These are phyloP conservation scores for Crambe crambe DNA, from an alignment of 37 sponge, comb jelly and placozoan genomes.

Conservation along the genomic window DNA sequence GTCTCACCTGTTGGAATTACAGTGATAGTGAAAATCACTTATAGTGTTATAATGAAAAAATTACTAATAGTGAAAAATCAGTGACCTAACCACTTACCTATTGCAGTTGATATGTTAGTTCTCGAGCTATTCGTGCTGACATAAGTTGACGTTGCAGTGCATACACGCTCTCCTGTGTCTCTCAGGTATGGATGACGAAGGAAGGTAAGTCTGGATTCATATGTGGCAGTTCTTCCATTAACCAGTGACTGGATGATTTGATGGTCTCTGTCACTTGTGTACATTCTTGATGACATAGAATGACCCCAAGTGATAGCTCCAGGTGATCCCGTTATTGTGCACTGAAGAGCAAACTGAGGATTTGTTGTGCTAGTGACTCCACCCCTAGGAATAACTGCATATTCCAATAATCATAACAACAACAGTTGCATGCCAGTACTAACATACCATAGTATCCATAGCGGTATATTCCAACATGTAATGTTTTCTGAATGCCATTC, in stretches of 20 bases:
- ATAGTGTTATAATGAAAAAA: not conserved
- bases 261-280: constrained; percentile 1
- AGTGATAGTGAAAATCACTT: too few species aligned
- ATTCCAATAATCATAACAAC: not conserved
- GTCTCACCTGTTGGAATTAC: constrained; percentile 18
- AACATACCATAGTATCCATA: constrained; percentile 2
- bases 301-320: not conserved
- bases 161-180: constrained; percentile 6
- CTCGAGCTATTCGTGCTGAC: constrained; percentile 13
- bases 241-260: constrained; percentile 5
- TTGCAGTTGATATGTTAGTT: not conserved
- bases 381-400: not conserved
- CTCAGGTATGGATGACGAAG: not conserved
- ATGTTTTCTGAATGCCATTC: constrained; percentile 7
- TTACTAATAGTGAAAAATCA: not conserved
- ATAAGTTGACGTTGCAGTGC: not conserved
- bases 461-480: constrained; percentile 33
- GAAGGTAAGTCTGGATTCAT: constrained; percentile 4
- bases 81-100: not conserved
- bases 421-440: not conserved
- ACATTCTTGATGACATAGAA: not conserved
- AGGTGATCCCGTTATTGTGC: constrained; percentile 13
- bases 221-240: constrained; percentile 1
- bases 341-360: constrained; percentile 7
- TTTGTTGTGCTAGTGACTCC: constrained; percentile 2